Conservation (phyloP, 1,140 invertebrate species). For the Cheumatopsyche charites region DNA sequence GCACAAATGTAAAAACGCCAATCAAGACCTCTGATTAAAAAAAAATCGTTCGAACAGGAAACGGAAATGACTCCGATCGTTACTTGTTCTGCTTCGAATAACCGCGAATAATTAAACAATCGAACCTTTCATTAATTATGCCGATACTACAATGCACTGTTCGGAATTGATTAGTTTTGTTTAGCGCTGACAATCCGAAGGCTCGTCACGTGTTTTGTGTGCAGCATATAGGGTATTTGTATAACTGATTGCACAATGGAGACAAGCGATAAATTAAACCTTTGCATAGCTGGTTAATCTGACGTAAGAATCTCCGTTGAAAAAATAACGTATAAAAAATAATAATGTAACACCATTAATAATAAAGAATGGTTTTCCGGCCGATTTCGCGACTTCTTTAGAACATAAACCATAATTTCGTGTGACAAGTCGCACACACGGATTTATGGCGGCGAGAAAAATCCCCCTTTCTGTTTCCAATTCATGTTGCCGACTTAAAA, state of each 20-base stretch:
- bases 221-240: background rate
- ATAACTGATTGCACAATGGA: slow-evolving; percentile 18
- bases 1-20: too few species aligned
- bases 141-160: too few species aligned
- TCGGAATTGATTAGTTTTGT: slow-evolving; percentile 11
- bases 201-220: background rate
- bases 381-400: slow-evolving; percentile 48
- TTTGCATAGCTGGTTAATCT: slow-evolving; percentile 18
- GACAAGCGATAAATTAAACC: slow-evolving; percentile 18
- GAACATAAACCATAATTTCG: slow-evolving; percentile 49
- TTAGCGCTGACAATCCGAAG: background rate
- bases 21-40: too few species aligned
- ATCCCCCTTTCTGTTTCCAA: slow-evolving; percentile 32
- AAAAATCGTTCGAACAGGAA: too few species aligned
- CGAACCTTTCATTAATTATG: too few species aligned
- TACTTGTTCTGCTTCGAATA: too few species aligned
- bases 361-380: slow-evolving; percentile 47
- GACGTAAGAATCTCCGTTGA: slow-evolving; percentile 17
- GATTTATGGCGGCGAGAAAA: slow-evolving; percentile 26
- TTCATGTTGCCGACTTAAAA: slow-evolving; percentile 17
- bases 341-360: slow-evolving; percentile 47
- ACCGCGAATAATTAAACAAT: too few species aligned
- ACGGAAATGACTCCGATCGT: too few species aligned
- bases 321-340: slow-evolving; percentile 35
- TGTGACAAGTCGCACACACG: slow-evolving; percentile 37